phyloP scores from a whole-genome alignment of 2,113 vertebrate species.

The Smithornis capensis region DNA sequence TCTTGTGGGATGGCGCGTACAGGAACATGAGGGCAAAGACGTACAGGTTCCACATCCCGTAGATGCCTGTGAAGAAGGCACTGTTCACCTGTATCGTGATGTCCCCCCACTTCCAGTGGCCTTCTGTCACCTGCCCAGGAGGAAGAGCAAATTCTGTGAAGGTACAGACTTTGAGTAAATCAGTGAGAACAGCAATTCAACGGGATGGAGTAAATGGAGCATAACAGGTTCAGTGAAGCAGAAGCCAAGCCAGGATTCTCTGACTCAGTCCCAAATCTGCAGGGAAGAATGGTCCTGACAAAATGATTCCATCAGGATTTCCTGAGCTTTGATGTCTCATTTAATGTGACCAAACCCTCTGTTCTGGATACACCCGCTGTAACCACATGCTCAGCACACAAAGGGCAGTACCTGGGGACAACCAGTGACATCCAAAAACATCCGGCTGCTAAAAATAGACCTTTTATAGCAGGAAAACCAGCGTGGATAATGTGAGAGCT shows the following conservation, averaged over 20 bases:
- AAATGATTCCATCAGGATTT: background rate
- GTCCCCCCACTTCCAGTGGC: slow-evolving; percentile 94
- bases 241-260: background rate
- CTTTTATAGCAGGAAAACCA: background rate
- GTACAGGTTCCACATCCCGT: slow-evolving; percentile 99
- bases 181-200: background rate
- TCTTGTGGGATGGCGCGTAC: slow-evolving; percentile 95
- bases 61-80: slow-evolving; percentile 97
- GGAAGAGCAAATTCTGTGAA: background rate
- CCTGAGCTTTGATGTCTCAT: background rate
- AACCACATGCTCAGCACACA: background rate
- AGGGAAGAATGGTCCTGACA: background rate
- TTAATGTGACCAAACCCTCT: background rate
- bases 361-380: accelerated
- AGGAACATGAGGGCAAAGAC: slow-evolving; percentile 98
- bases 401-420: slow-evolving; percentile 51
- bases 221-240: background rate
- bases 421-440: background rate
- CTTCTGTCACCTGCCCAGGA: slow-evolving; percentile 87
- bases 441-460: slow-evolving; percentile 62
- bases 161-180: background rate
- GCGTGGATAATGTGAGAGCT: slow-evolving; percentile 48
- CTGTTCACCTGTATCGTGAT: slow-evolving; percentile 91
- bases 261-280: background rate
- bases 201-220: background rate